Base-by-base conservation (phyloP, 2,888 invertebrate genomes). In the Dendrolimus houi region DNA sequence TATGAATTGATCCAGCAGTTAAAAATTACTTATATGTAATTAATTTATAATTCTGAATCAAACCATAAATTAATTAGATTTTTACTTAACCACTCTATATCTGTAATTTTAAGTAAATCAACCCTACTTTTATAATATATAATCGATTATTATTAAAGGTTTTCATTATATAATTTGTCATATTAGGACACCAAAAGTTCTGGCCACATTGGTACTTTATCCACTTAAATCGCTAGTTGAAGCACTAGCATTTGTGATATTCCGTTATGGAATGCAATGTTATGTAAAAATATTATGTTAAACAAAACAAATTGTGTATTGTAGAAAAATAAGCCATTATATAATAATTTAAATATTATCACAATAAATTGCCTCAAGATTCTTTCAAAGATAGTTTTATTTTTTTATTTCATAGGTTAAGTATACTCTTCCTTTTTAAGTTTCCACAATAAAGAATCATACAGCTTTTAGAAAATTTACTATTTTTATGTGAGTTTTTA, bases 311-410 rank as follows among this genome's bases (percentile, higher is more conserved):
- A 73, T 74, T 75, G 72, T 73, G 71, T 76, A 75, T 75, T 79
- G 73, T 78, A 81, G 78, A 76, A 65, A 71, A 71, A 71, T 72
- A 68, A 71, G 71, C 65, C 69, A 74, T 69, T 70, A 70, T 74
- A 70, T 71, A 77, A 74, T 77, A 71, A 76, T 79, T 79, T 76
- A 72, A 74, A 71, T 72, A 74, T 65, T 69, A 70, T 77, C 73
- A 78, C 75, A 84, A 83, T 81, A 79, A 83, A 83, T 78, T 80
- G 80, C 81, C 81, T 79, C 77, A 72, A 76, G 73, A 77, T 78
- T 77, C 69, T 71, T 73, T 75, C 63, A 68, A 64, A 63, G 41
- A 54, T 55, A 58, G 63, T 59, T 66, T 72, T 65, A 63, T 69
- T 72, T 69, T 60, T 65, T 58, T 52, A 8, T 52, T 42, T 9